Evolutionary conservation across 2,113 vertebrate species (phyloP).

Genomic region (Orycteropus afer): DNA sequence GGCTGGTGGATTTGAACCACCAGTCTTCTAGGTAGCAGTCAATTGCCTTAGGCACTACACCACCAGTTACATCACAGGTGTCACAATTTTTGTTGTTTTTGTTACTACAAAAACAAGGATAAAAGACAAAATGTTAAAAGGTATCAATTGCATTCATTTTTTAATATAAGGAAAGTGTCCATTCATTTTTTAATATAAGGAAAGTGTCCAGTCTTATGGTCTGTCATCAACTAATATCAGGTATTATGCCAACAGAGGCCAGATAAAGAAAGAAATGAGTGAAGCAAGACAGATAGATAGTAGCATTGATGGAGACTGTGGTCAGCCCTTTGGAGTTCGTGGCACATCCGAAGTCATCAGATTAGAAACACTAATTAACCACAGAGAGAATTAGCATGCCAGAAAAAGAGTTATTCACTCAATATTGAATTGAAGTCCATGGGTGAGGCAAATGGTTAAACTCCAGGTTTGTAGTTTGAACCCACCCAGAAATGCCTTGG

Average conservation of each 20-base stretch:
- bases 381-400: neutral
- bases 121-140: neutral
- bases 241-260: neutral
- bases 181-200: conserved; percentile 22
- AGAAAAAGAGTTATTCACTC: neutral
- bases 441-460: too few species aligned
- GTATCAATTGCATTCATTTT: conserved; percentile 27
- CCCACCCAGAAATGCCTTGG: too few species aligned
- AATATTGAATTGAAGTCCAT: neutral
- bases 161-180: neutral
- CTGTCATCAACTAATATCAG: conserved; percentile 53
- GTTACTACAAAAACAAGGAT: neutral
- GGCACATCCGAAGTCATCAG: neutral
- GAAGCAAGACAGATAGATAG: neutral
- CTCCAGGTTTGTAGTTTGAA: too few species aligned
- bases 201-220: neutral
- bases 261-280: neutral
- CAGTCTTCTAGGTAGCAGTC: too few species aligned
- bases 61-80: too few species aligned
- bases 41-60: too few species aligned
- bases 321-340: neutral
- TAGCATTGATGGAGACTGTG: neutral
- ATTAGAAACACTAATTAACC: neutral
- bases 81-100: neutral
- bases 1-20: too few species aligned